These are phyloP conservation scores for Vidua macroura DNA, from an alignment of 2,113 vertebrate genomes.

Conservation along the genomic window DNA sequence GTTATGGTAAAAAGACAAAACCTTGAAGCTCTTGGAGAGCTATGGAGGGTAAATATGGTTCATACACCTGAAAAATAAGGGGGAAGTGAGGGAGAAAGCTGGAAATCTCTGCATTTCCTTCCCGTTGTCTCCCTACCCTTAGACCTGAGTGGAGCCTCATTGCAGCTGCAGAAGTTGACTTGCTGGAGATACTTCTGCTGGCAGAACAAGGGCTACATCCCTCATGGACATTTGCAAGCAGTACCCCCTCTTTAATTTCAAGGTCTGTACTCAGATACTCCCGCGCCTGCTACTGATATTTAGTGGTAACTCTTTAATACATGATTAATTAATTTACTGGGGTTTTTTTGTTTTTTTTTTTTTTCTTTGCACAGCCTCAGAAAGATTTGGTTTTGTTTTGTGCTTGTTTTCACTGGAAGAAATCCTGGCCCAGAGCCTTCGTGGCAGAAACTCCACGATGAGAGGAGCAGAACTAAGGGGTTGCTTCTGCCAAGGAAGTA, in stretches of 20 bases:
- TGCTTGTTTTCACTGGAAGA: background rate
- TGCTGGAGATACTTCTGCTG: background rate
- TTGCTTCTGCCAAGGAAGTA: background rate
- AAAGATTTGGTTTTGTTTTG: background rate
- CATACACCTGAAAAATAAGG: background rate
- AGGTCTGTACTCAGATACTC: background rate
- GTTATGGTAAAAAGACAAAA: background rate
- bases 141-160: background rate
- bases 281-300: fast-evolving
- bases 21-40: background rate
- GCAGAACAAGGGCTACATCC: fast-evolving
- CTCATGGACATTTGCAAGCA: background rate
- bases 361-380: background rate
- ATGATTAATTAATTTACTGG: background rate
- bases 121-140: background rate
- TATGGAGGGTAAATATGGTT: background rate
- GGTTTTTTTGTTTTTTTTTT: too few relatives aligned
- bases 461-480: background rate
- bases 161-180: background rate
- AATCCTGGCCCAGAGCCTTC: background rate
- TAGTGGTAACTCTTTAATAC: background rate
- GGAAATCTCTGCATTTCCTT: background rate
- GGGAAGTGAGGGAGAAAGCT: background rate
- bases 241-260: background rate
- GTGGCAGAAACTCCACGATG: background rate